Evolutionary conservation across 2,888 invertebrate genomes (phyloP), one percentile per base, ranked within the genome.

Genomic region (Diaprepes abbreviatus): DNA sequence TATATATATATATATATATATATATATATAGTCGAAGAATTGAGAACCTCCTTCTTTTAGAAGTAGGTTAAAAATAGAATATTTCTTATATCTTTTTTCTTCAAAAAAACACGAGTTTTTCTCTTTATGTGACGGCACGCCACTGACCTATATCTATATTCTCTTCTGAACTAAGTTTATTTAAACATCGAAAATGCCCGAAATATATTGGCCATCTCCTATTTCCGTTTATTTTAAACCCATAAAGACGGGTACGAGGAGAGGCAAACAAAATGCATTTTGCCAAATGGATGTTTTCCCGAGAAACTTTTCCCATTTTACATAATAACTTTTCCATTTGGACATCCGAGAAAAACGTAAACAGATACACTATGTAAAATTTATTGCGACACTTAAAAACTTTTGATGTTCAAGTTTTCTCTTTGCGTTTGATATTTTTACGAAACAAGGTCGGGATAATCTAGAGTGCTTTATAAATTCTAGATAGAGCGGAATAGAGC

Each of bases 311-410:
- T 58, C 50, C 71, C 67, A 68, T 71, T 71, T 68, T 71, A 59
- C 63, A 71, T 68, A 71, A 71, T 71, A 71, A 71, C 64, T 71
- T 71, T 71, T 71, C 71, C 68, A 71, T 71, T 71, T 70, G 57
- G 60, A 66, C 43, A 40, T 66, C 55, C 55, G 35, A 64, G 70
- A 66, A 60, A 70, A 60, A 66, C 70, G 66, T 66, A 66, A 70
- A 66, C 66, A 70, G 70, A 70, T 62, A 70, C 66, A 70, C 70
- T 63, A 70, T 70, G 66, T 57, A 66, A 66, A 70, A 70, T 70
- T 60, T 70, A 70, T 70, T n/a, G 70, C 62, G 50, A 50, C 33
- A 55, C 62, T 70, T 70, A 59, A 60, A 58, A 65, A 50, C 43
- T 65, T 70, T 59, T 65, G 70, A 70, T 54, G 65, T 54, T 67